Base-by-base conservation (phyloP, 2,113 vertebrate genomes). In the Motacilla alba region DNA sequence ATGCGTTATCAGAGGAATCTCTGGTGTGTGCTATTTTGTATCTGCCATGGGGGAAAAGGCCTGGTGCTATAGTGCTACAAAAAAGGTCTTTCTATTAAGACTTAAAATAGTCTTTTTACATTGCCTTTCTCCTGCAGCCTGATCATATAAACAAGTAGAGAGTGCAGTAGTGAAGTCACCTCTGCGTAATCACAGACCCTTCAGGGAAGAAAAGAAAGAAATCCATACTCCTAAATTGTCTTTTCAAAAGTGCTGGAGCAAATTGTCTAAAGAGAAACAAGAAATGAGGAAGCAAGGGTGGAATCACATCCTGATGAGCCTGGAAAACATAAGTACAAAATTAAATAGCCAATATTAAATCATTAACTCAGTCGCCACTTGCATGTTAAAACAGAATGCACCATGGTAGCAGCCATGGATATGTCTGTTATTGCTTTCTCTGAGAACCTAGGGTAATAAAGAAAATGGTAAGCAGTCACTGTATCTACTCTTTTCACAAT, bases 181-280 rank as follows among this genome's bases (percentile, higher is more conserved):
- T 94, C 82, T 49, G 18, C 15, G 27, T 63, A 70, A 74, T 68
- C 15, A 93, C 21, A 56, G 68, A 62, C 72, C 3, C 19, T 75
- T 94, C 63, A 92, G 52, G 35, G 28, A 20, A 88, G 46, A 81
- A 95, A 91, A 80, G 9, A 78, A 23, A 88, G 6, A 53, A 93
- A 95, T 86, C 35, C 70, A n/a, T 94, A 79, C 23, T 78, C n/a
- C 31, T 83, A 64, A 90, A 44, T 16, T 9, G 8, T 83, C 49
- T 87, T 92, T 83, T 83, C 19, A 52, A 89, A 94, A 85, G 7
- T 82, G 13, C 30, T 79, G 53, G 62, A 94, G 43, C 3, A 11
- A 79, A 16, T 17, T 2, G 2, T 56, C 46, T 64, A 90, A 93
- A 91, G 3, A 86, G 30, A 94, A 95, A 72, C 9, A 78, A 94